Conservation (phyloP, 2,113 vertebrate species). For the Mesitornis unicolor region DNA sequence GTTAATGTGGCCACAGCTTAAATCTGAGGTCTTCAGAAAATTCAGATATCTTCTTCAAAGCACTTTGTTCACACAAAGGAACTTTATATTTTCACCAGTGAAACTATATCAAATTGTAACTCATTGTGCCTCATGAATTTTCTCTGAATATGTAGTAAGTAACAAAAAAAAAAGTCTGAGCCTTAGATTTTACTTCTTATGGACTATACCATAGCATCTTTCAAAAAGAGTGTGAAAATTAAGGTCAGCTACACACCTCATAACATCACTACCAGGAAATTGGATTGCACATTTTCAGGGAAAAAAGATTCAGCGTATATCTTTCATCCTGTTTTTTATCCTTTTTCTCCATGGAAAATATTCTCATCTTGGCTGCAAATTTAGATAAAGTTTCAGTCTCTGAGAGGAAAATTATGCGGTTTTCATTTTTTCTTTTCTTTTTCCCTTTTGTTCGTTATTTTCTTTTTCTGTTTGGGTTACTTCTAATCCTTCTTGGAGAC, state of each 20-base stretch:
- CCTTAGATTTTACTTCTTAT: not conserved
- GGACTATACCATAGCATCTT: not conserved
- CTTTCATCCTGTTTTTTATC: not conserved
- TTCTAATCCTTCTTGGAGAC: not conserved
- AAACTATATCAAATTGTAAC: not conserved
- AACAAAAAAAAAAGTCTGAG: not conserved
- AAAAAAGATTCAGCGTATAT: not conserved
- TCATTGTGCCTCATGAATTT: not conserved
- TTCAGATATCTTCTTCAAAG: not conserved
- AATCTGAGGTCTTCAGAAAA: not conserved
- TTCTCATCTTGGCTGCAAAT: not conserved
- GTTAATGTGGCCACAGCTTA: not conserved
- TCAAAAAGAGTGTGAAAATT: not conserved
- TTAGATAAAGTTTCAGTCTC: not conserved
- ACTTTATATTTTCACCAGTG: not conserved
- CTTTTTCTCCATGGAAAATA: constrained; percentile 14
- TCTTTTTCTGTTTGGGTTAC: not conserved
- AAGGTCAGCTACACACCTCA: not conserved
- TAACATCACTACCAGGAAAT: not conserved
- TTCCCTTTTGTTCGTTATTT: not conserved
- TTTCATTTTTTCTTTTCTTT: too few relatives aligned
- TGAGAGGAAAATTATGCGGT: not conserved
- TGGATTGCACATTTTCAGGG: not conserved
- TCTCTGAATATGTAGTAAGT: not conserved
- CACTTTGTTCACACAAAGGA: not conserved